Evolutionary conservation across 2,888 invertebrate species (phyloP).

Genomic region (Cheiracanthium punctorium): DNA sequence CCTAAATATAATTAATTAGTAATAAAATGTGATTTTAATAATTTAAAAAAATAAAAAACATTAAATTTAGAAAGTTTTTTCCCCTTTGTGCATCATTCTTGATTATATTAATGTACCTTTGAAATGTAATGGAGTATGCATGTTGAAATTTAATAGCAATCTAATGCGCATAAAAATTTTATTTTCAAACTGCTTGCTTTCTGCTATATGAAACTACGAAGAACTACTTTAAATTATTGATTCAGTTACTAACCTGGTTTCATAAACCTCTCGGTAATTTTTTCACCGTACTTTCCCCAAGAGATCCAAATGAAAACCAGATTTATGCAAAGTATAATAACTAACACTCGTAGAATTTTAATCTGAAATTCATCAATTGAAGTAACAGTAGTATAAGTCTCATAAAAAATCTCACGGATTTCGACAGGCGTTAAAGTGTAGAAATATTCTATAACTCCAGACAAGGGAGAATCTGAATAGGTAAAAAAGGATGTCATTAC

Average conservation of each 20-base stretch:
- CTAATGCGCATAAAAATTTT: no score
- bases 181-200: no score
- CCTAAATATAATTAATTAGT: no score
- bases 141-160: no score
- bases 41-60: no score
- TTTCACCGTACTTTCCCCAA: conserved; percentile 70
- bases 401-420: conserved; percentile 23
- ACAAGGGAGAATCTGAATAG: conserved; percentile 1
- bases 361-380: conserved; percentile 63
- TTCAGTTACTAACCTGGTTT: conserved; percentile 69
- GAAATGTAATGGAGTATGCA: no score
- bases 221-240: no score
- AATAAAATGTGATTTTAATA: no score
- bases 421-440: conserved; percentile 34
- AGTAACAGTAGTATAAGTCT: conserved; percentile 2
- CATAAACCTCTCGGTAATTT: conserved; percentile 71
- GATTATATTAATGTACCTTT: no score
- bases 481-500: conserved; percentile 40
- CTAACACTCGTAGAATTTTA: conserved; percentile 46
- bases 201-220: no score
- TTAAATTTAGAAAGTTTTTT: no score
- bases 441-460: conserved; percentile 47
- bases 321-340: conserved; percentile 53
- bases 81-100: no score
- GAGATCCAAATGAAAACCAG: conserved; percentile 61